phyloP scores from a whole-genome alignment of 92 coral and sea anemone genomes.

The Porites evermanni region DNA sequence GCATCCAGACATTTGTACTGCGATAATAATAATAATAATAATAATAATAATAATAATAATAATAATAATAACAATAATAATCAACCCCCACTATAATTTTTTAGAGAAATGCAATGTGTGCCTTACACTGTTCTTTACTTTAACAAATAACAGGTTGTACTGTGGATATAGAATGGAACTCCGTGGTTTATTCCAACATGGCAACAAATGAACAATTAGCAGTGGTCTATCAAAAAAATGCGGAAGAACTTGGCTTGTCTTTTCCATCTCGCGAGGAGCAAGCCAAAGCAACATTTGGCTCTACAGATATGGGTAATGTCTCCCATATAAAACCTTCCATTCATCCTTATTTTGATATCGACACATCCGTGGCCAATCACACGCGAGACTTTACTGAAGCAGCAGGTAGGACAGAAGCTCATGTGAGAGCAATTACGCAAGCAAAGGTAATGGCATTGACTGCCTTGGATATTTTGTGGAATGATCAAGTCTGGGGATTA shows the following conservation, averaged over 20 bases:
- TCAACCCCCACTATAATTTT: too few species aligned
- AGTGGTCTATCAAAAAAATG: conserved; percentile 84
- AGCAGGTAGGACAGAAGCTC: conserved; percentile 83
- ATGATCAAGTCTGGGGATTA: conserved; percentile 61
- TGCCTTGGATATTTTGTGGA: conserved; percentile 87
- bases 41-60: too few species aligned
- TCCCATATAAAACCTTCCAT: conserved; percentile 95
- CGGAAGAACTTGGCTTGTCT: conserved; percentile 75
- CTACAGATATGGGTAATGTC: conserved; percentile 99
- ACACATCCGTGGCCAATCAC: conserved; percentile 82
- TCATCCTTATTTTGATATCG: conserved; percentile 89
- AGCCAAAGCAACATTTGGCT: conserved; percentile 79
- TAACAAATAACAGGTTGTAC: conserved; percentile 78
- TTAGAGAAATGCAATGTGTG: not conserved
- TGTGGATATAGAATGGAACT: conserved; percentile 82
- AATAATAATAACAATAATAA: too few species aligned
- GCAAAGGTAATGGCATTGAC: conserved; percentile 89
- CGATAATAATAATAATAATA: too few species aligned
- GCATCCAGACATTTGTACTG: too few species aligned
- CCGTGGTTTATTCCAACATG: conserved; percentile 68
- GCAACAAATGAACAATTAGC: conserved; percentile 82
- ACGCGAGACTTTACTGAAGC: conserved; percentile 83
- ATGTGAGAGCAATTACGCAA: conserved; percentile 71
- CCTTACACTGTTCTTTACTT: not conserved
- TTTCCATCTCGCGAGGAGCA: conserved; percentile 86